Evolutionary conservation across 2,888 invertebrate genomes (phyloP).

Genomic region (Cryptus viduatorius): DNA sequence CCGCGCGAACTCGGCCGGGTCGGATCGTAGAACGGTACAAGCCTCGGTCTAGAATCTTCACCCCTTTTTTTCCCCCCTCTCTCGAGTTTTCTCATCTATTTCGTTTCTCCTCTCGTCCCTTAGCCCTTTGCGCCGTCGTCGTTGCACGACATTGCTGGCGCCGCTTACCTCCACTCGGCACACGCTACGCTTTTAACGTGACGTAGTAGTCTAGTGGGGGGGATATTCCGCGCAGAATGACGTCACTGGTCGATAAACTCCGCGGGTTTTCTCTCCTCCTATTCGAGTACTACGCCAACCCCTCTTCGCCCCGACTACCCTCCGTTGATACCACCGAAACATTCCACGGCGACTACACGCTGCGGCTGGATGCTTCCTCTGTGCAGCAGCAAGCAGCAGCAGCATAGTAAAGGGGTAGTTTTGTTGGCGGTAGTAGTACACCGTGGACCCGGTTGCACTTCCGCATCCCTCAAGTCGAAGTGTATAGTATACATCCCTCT

Average conservation of each 20-base stretch:
- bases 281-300: slow-evolving; percentile 80
- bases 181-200: slow-evolving; percentile 77
- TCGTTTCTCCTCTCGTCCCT: slow-evolving; percentile 54
- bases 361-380: slow-evolving; percentile 2
- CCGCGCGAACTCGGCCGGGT: slow-evolving; percentile 42
- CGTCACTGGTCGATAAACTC: slow-evolving; percentile 83
- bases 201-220: slow-evolving; percentile 82
- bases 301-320: slow-evolving; percentile 52
- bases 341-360: slow-evolving; percentile 45
- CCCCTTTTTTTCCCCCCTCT: slow-evolving; percentile 34
- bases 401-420: not conserved
- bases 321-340: slow-evolving; percentile 51
- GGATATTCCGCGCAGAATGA: slow-evolving; percentile 74
- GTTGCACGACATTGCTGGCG: slow-evolving; percentile 54
- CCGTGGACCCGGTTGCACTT: slow-evolving; percentile 12
- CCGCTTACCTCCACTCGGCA: slow-evolving; percentile 70
- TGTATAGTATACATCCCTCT: not conserved
- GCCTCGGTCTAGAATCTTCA: slow-evolving; percentile 35
- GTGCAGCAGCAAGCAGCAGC: not conserved
- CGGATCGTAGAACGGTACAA: slow-evolving; percentile 46
- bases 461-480: slow-evolving; percentile 6
- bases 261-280: slow-evolving; percentile 70
- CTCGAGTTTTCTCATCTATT: not conserved
- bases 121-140: slow-evolving; percentile 34
- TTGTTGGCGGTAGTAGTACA: slow-evolving; percentile 13